These are phyloP conservation scores for Drosophila cardini DNA, from an alignment of 1,140 invertebrate genomes.

Conservation along the genomic window DNA sequence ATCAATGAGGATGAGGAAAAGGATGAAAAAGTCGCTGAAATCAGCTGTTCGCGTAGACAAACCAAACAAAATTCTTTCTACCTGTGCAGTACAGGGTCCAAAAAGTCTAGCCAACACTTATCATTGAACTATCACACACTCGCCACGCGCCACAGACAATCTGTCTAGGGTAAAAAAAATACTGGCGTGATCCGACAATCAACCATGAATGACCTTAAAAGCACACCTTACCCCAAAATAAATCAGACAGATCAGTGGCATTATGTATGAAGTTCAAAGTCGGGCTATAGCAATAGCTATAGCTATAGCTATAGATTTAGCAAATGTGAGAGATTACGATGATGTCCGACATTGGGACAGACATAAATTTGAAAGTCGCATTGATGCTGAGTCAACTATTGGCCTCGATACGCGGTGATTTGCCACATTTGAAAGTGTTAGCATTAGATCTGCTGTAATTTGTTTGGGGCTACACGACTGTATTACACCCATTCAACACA, in stretches of 20 bases:
- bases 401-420: constrained; percentile 44
- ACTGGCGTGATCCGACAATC: constrained; percentile 13
- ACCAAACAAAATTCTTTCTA: too few relatives aligned
- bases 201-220: constrained; percentile 7
- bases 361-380: constrained; percentile 37
- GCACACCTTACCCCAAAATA: not conserved
- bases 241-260: not conserved
- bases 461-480: not conserved
- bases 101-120: not conserved
- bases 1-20: too few relatives aligned
- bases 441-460: constrained; percentile 28
- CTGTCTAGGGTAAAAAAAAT: constrained; percentile 5
- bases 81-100: too few relatives aligned
- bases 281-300: constrained; percentile 8
- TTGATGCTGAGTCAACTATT: constrained; percentile 37
- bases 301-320: constrained; percentile 8
- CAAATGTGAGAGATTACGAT: constrained; percentile 18
- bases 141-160: constrained; percentile 19
- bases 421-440: constrained; percentile 35
- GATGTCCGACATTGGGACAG: constrained; percentile 22
- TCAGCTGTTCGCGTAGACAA: too few relatives aligned
- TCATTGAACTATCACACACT: not conserved
- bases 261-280: constrained; percentile 50
- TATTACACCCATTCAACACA: too few relatives aligned
- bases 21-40: too few relatives aligned